Evolutionary conservation across 2,888 invertebrate species (phyloP), one percentile per base, ranked within the genome.

Genomic region (Noctua comes): DNA sequence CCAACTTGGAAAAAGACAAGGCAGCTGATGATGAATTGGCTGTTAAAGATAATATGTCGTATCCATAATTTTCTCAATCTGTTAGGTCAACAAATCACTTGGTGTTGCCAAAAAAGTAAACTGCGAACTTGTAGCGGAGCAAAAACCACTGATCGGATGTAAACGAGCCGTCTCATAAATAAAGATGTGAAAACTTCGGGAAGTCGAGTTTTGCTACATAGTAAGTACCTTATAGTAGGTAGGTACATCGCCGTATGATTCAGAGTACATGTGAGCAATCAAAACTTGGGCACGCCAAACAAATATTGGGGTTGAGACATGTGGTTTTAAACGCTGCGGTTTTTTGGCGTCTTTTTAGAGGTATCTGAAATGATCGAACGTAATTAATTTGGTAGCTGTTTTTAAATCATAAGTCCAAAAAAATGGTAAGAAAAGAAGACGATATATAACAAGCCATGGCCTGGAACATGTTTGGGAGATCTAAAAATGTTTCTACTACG

Each of bases 141-240:
- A 88, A 91, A 92, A 93, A 92, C 90, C 90, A 81, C 89, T 90
- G 92, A 93, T 94, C 93, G 93, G 88, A 93, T 93, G 93, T 92
- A 93, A 93, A 92, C 91, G 92, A 93, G 92, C 91, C 81, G 82
- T 71, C 92, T 93, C 95, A 95, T 95, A 95, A 95, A 95, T 95
- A 95, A 94, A 93, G 91, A 94, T 94, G 92, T 85, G 91, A 84
- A 87, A 93, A 93, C 88, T 93, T 91, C 86, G 84, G 85, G 85
- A 90, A 90, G 85, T 91, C 81, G 87, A 91, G 91, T 92, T 92
- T 87, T 88, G 89, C 83, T 87, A 86, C 88, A 18, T 16, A 59
- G 66, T 36, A 68, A 68, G 72, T 68, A 27, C 43, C n/a, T 43
- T 66, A 66, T 43, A 66, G 66, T 66, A 16, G 10, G 57, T 51